Evolutionary conservation across 2,113 vertebrate genomes (phyloP), one percentile per base, ranked within the genome.

Genomic region (Cyprinodon brontotheroides): DNA sequence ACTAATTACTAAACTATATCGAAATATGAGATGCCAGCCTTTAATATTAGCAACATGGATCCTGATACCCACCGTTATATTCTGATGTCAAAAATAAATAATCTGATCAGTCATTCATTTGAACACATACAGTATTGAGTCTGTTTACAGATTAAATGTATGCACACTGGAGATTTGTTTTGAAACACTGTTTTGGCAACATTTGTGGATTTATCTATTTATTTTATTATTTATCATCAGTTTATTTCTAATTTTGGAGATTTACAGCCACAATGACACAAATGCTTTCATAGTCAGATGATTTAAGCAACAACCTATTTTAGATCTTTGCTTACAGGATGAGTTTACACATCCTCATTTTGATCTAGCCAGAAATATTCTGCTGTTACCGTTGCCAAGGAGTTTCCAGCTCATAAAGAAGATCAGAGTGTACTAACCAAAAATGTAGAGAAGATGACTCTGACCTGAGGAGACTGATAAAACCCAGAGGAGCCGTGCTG

Each of bases 141-240:
- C 29, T 29, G 13, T 48, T 48, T 12, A 48, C 5, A 2, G 5
- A 17, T 50, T 29, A 29, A 29, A 29, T 29, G 48, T 50, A 20
- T 50, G 14, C 1, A 50, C 48, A 2, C 5, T 20, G 50, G 41
- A 41, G 9, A 4, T 29, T 29, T 15, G 11, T 22, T 77, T 72
- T 39, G 63, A 53, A 41, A 57, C 61, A 37, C 14, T 74, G 64
- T 71, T 72, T 64, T 74, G 61, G 74, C 63, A 39, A 6, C 65
- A 59, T 69, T 71, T 47, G 48, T 53, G 75, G 74, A 79, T 77
- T 20, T 50, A 14, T 15, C 3, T 50, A 2, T 17, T 50, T 6
- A 20, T 50, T 53, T 53, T 8, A 29, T 29, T 29, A 29, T 29
- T 29, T 29, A 29, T 29, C 29, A 29, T 29, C 29, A 29, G 29